Conservation (phyloP, 92 coral and sea anemone species). For the Anthopleura xanthogrammica region DNA sequence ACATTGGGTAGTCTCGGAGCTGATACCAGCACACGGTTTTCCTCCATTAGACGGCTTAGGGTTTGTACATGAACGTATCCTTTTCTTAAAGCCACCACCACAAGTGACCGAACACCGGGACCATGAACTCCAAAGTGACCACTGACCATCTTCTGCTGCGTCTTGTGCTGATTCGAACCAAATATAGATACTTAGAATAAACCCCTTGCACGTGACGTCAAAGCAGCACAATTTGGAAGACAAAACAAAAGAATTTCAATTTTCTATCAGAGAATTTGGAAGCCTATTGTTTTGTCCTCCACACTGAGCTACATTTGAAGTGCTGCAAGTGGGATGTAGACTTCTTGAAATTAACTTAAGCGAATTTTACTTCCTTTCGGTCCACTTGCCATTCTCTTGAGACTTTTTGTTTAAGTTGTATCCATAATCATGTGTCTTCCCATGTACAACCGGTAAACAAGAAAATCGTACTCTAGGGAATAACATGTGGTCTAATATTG, state of each 20-base stretch:
- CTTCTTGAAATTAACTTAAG: too few species aligned
- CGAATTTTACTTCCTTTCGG: too few species aligned
- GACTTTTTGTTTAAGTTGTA: neutral
- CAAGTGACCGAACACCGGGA: slow-evolving; percentile 36
- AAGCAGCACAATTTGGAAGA: too few species aligned
- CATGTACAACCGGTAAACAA: neutral
- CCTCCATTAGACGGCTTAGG: slow-evolving; percentile 53
- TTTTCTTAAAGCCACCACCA: slow-evolving; percentile 35
- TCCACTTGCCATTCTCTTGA: too few species aligned
- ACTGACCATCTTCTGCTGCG: slow-evolving; percentile 36
- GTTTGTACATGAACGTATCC: slow-evolving; percentile 54
- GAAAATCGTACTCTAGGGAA: too few species aligned
- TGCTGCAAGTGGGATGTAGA: too few species aligned
- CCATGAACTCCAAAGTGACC: slow-evolving; percentile 56
- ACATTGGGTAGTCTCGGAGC: slow-evolving; percentile 43
- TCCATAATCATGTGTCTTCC: neutral
- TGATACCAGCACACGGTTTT: slow-evolving; percentile 22
- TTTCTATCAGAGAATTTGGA: too few species aligned
- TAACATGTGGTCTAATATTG: too few species aligned
- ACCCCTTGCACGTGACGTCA: neutral
- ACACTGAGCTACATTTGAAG: too few species aligned
- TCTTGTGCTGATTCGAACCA: neutral
- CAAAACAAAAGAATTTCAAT: too few species aligned
- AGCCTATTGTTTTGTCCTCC: too few species aligned
- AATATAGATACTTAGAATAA: neutral